Evolutionary conservation across 1,140 invertebrate species (phyloP).

Genomic region (Caerostris extrusa): DNA sequence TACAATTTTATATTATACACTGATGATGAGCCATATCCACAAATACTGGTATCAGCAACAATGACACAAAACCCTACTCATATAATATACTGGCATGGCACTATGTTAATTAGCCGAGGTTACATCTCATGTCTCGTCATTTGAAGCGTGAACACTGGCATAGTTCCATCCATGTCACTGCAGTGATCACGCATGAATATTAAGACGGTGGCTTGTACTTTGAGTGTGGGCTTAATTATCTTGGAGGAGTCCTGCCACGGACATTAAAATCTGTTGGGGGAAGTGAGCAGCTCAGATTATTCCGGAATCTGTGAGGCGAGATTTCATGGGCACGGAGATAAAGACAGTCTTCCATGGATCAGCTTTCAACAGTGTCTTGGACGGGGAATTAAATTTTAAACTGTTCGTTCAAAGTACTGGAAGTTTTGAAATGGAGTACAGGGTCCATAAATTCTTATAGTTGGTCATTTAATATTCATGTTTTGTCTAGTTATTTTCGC

Average conservation of each 20-base stretch:
- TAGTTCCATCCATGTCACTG: not conserved
- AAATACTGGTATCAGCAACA: no score
- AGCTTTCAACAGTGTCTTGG: not conserved
- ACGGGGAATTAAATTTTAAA: slow-evolving; percentile 20
- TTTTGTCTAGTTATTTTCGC: no score
- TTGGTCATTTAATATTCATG: no score
- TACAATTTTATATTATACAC: no score
- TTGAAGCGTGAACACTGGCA: not conserved
- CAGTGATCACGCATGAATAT: not conserved
- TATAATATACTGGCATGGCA: no score
- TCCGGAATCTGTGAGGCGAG: not conserved
- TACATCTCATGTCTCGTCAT: not conserved
- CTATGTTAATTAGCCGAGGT: not conserved
- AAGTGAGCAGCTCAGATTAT: not conserved
- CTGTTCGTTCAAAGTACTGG: not conserved
- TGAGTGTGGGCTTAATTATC: not conserved
- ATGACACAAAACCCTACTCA: no score
- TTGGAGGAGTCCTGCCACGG: not conserved
- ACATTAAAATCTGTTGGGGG: not conserved
- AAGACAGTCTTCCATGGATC: not conserved
- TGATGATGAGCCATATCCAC: no score
- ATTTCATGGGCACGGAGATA: no score
- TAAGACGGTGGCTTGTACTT: not conserved
- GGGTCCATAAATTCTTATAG: not conserved
- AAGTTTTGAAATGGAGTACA: not conserved